phyloP scores from a whole-genome alignment of 2,113 vertebrate genomes.

The Lethenteron camtschaticum region DNA sequence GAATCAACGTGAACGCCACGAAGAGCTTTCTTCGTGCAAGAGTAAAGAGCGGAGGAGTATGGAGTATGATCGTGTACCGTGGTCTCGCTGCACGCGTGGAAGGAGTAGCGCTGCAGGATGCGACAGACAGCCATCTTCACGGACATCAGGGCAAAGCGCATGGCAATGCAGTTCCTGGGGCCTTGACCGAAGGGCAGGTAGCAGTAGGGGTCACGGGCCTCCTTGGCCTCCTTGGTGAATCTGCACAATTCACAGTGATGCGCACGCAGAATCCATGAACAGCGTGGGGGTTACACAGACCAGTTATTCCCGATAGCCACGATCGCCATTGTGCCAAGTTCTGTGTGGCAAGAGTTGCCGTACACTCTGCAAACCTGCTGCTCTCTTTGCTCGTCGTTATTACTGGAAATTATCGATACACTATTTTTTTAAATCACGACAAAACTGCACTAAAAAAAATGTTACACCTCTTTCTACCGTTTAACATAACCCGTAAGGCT shows the following conservation, averaged over 20 bases:
- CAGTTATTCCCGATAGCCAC: neutral
- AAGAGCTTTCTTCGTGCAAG: too few species aligned
- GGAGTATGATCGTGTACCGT: slow-evolving; percentile 25
- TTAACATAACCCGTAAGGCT: too few species aligned
- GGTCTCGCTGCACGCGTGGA: slow-evolving; percentile 42
- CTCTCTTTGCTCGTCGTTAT: too few species aligned
- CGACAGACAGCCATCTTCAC: slow-evolving; percentile 44
- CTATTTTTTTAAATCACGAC: too few species aligned
- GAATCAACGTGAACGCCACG: too few species aligned
- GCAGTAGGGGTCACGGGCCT: slow-evolving; percentile 34
- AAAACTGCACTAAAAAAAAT: too few species aligned
- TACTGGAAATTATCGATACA: too few species aligned
- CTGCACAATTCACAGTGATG: slow-evolving; percentile 17
- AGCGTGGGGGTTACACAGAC: neutral
- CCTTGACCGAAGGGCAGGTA: slow-evolving; percentile 77
- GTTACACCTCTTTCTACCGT: too few species aligned
- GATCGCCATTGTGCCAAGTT: too few species aligned
- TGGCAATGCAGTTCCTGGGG: slow-evolving; percentile 64
- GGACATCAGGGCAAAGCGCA: slow-evolving; percentile 53
- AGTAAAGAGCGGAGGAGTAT: too few species aligned
- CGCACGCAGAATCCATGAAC: slow-evolving; percentile 11
- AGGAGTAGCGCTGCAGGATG: slow-evolving; percentile 37
- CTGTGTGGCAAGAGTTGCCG: too few species aligned
- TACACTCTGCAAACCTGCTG: too few species aligned
- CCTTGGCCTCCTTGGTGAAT: slow-evolving; percentile 51